Percentiles rank a stretch among this genome's conserved stretches.
Conservation (phyloP, 2,113 vertebrate genomes). For the Gnathonemus echidnorhynchus region DNA sequence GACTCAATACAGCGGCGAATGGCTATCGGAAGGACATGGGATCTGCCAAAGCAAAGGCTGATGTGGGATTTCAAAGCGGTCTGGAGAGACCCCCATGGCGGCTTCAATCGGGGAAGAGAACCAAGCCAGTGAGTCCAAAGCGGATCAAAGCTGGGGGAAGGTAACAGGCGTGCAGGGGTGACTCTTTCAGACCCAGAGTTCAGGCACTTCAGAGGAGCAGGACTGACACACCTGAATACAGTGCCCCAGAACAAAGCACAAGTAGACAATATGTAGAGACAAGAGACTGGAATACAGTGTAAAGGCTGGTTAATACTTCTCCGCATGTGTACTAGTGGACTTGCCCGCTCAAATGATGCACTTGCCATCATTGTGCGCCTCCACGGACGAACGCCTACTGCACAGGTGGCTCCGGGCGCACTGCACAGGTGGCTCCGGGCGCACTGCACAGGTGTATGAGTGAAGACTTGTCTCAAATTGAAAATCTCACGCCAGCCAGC, state of each 20-base stretch:
- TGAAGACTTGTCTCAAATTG: too few relatives aligned
- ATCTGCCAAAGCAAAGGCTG: background rate
- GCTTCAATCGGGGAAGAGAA: background rate
- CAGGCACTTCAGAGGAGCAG: background rate
- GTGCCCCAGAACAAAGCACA: background rate
- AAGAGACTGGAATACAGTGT: background rate
- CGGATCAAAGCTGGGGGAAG: background rate
- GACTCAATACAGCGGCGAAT: background rate
- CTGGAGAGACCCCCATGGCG: background rate
- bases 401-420: too few relatives aligned
- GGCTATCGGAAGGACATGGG: background rate
- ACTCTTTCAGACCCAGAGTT: background rate
- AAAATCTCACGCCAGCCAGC: too few relatives aligned
- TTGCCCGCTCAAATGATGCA: too few relatives aligned
- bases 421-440: too few relatives aligned
- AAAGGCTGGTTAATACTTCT: too few relatives aligned
- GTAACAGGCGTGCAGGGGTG: background rate
- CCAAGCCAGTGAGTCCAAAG: background rate
- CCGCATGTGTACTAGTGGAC: too few relatives aligned
- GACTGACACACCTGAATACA: background rate
- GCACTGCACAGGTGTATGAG: too few relatives aligned
- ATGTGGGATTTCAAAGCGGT: background rate
- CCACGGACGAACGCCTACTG: too few relatives aligned
- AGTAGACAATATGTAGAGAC: background rate
- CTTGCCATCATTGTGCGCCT: too few relatives aligned